phyloP scores from a whole-genome alignment of 2,888 invertebrate genomes.

The Mylabris sibirica region DNA sequence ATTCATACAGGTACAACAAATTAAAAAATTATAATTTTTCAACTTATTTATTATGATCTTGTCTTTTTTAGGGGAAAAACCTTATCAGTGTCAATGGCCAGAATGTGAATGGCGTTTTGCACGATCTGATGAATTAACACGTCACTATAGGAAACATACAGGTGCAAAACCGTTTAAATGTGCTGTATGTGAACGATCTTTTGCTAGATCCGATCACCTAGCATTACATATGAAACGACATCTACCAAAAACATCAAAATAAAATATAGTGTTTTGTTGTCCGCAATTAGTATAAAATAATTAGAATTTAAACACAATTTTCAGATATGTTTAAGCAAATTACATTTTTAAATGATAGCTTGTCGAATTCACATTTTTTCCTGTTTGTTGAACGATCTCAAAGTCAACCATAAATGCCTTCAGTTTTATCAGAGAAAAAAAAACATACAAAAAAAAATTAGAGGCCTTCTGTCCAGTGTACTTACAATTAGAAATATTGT shows the following conservation, averaged over 20 bases:
- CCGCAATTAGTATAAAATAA: constrained; percentile 6
- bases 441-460: constrained; percentile 34
- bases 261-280: constrained; percentile 34
- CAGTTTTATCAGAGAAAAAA: constrained; percentile 13
- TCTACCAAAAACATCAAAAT: constrained; percentile 86
- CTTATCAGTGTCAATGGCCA: constrained; percentile 97
- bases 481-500: constrained; percentile 38
- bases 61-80: constrained; percentile 86
- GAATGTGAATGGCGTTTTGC: constrained; percentile 98
- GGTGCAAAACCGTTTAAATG: constrained; percentile 98
- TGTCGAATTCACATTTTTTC: not conserved
- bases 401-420: constrained; percentile 40
- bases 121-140: constrained; percentile 92
- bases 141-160: constrained; percentile 96
- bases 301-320: not conserved
- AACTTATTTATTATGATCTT: not conserved
- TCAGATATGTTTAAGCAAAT: not conserved
- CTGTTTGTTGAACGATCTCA: constrained; percentile 41
- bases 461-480: constrained; percentile 49
- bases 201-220: constrained; percentile 94
- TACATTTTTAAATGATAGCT: not conserved
- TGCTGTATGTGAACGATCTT: constrained; percentile 92
- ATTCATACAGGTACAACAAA: constrained; percentile 88
- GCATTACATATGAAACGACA: constrained; percentile 97
- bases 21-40: not conserved